Base-by-base conservation (phyloP, 1,140 invertebrate genomes). In the Helicoverpa armigera region DNA sequence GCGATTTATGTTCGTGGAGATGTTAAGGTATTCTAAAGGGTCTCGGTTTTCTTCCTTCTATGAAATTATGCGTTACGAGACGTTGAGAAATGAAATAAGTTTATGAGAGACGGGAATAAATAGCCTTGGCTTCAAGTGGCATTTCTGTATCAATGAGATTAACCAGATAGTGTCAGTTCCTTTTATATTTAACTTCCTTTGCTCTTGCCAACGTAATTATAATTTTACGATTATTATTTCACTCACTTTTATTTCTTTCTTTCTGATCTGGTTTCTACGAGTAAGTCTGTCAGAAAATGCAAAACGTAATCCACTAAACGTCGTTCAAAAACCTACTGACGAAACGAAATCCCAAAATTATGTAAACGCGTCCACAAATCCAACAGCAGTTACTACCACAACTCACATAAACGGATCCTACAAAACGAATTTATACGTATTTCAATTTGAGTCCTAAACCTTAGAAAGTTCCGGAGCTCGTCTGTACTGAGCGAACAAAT, bases 1-100 rank as follows among this genome's bases (percentile, higher is more conserved):
- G 85, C 84, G 88, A 91, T 91, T 89, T 89, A 89, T 79, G 76
- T 79, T 87, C 86, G 81, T 51, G 82, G 82, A 79, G 79, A 85
- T 82, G 78, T 70, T 56, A 79, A 58, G 65, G 76, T 70, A 79
- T 65, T 70, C 76, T 70, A 58, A 79, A 63, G 75, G 75, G 60
- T 67, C 72, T 65, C 58, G 58, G 56, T 50, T 76, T 58, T 73
- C 70, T 60, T 60, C 35, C 18, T 61, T 29, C 58, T 76, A 76
- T 76, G 18, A 76, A 76, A 76, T 76, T 63, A 76, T 76, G 58
- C 58, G 73, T 76, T 63, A 61, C 16, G 43, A 76, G 73, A 76
- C 73, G 73, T 76, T 76, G 73, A 76, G 63, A 76, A 76, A 76
- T 76, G 73, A 76, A 76, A 76, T 76, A 51, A 76, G 58, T 76